phyloP scores from a whole-genome alignment of 2,888 invertebrate species.

The Campaea margaritaria region DNA sequence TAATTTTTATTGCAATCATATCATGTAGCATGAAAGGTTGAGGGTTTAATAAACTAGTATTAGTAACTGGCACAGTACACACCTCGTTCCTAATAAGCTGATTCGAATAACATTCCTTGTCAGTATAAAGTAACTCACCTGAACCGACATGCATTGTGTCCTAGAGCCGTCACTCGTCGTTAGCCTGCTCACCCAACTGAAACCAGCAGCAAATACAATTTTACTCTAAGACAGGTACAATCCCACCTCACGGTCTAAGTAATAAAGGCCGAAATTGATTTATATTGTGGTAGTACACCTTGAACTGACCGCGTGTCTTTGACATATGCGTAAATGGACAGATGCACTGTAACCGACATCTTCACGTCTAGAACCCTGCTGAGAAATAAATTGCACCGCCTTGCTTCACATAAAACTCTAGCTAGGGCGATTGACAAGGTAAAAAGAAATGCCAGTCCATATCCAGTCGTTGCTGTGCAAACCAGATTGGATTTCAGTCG shows the following conservation, averaged over 20 bases:
- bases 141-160: conserved; percentile 60
- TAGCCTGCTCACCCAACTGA: conserved; percentile 58
- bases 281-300: conserved; percentile 12
- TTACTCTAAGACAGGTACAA: conserved; percentile 38
- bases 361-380: conserved; percentile 62
- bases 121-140: conserved; percentile 57
- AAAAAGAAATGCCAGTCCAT: conserved; percentile 38
- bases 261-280: conserved; percentile 46
- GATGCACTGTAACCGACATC: conserved; percentile 61
- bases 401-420: conserved; percentile 47
- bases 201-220: conserved; percentile 46
- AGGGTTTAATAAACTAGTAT: no score
- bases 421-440: conserved; percentile 51
- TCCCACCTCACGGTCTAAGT: conserved; percentile 35
- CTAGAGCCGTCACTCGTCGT: conserved; percentile 68
- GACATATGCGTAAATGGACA: conserved; percentile 61
- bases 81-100: neutral
- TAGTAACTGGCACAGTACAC: neutral
- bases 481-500: conserved; percentile 57
- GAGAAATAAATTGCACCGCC: conserved; percentile 62
- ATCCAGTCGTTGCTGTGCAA: conserved; percentile 47
- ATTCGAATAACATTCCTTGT: conserved; percentile 45
- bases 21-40: no score
- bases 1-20: no score
- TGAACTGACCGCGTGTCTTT: conserved; percentile 37